Conservation (phyloP, 53 echinoderm and acorn worm genomes). For the Luidia sarsii region DNA sequence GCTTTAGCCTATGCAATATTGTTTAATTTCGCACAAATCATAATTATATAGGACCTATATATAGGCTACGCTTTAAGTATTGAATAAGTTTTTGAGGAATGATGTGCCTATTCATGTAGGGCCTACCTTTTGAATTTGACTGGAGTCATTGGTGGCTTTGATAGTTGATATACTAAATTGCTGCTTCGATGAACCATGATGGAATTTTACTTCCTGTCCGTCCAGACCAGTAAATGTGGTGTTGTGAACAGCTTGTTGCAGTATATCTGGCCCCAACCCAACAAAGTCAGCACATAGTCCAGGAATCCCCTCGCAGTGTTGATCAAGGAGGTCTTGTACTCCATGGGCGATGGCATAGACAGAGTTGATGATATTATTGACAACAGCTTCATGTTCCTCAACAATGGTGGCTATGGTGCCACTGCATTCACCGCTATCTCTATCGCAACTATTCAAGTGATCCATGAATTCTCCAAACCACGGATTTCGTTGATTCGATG, state of each 20-base stretch:
- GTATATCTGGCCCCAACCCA: slow-evolving; percentile 36
- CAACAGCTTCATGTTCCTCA: no score
- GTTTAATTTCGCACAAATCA: neutral
- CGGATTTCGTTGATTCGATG: slow-evolving; percentile 57
- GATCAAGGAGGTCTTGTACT: slow-evolving; percentile 35
- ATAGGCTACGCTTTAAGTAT: neutral
- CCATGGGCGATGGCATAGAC: slow-evolving; percentile 84
- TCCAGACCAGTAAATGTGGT: slow-evolving; percentile 52
- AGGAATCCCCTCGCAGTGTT: slow-evolving; percentile 24
- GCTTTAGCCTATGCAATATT: no score
- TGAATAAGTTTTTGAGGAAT: neutral
- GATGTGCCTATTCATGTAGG: no score
- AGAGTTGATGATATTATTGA: slow-evolving; percentile 63
- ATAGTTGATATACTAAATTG: slow-evolving; percentile 63
- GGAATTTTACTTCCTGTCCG: slow-evolving; percentile 49
- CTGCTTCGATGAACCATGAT: slow-evolving; percentile 19
- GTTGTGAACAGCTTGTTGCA: slow-evolving; percentile 41
- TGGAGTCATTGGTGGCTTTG: slow-evolving; percentile 20
- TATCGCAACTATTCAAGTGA: slow-evolving; percentile 22
- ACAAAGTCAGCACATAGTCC: slow-evolving; percentile 61
- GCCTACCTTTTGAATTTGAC: slow-evolving; percentile 52
- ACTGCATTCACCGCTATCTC: slow-evolving; percentile 11
- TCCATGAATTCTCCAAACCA: slow-evolving; percentile 70
- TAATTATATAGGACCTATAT: neutral
- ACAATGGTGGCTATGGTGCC: neutral